Evolutionary conservation across 2,888 invertebrate genomes (phyloP), one percentile per base, ranked within the genome.

Genomic region (Ametastegia equiseti): DNA sequence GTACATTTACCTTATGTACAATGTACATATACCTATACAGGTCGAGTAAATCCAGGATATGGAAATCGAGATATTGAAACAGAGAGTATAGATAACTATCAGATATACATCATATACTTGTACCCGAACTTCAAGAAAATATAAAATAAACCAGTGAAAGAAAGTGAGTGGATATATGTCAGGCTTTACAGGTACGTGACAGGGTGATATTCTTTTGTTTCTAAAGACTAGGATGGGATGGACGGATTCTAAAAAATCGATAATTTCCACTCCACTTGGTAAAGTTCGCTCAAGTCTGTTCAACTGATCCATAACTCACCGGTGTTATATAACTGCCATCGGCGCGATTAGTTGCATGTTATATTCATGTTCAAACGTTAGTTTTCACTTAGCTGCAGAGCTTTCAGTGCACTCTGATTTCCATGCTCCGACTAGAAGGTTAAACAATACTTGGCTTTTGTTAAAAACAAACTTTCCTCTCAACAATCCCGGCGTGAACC

Each of bases 361-460:
- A 75, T 57, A 75, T 36, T 50, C 75, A 75, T 50, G 57, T 23
- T 23, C 23, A 11, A 54, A 50, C 11, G 54, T 57, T 75, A 39
- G 57, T 75, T 75, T 75, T 75, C 75, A 75, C 75, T 75, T n/a
- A 75, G 27, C 19, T 54, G n/a, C n/a, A n/a, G n/a, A n/a, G n/a
- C 54, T 5, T 33, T 23, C 54, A 36, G 36, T n/a, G 36, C 39
- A 50, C 75, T 54, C 19, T 13, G 33, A 54, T 30, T 19, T 42
- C 11, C 23, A 13, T 4, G 73, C 27, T 50, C 47, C 73, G 50
- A 15, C 15, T n/a, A n/a, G 42, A 36, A 75, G n/a, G 36, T 75
- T 54, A 33, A 39, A 71, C 30, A 47, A 47, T 15, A 30, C 47
- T 71, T 30, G 15, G 47, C 71, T 47, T 23, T 42, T 69, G n/a